Conservation (phyloP, 1,140 invertebrate species). For the Magallana ariakensis region DNA sequence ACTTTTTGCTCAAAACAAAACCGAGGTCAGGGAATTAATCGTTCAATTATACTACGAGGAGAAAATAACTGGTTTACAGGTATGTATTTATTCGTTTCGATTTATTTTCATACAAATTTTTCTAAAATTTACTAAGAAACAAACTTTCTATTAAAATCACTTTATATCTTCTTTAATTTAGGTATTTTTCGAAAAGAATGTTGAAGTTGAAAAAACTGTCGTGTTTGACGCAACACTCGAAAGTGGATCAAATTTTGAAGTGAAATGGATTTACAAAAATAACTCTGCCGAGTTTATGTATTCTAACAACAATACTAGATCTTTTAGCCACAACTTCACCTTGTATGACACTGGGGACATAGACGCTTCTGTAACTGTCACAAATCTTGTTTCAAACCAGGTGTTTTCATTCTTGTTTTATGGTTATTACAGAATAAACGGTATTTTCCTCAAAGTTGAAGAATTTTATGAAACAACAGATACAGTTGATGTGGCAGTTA, state of each 20-base stretch:
- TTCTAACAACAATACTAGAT: neutral
- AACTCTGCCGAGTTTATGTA: neutral
- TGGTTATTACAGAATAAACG: slow-evolving; percentile 22
- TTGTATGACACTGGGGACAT: neutral
- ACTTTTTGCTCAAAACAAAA: slow-evolving; percentile 2
- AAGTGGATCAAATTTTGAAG: slow-evolving; percentile 36
- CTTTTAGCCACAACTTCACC: neutral
- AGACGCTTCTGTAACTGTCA: neutral
- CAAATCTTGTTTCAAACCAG: slow-evolving; percentile 17
- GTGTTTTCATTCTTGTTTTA: neutral
- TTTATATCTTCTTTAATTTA: neutral
- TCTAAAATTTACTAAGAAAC: too few relatives aligned
- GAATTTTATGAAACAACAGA: slow-evolving; percentile 17
- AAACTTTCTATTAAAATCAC: too few relatives aligned
- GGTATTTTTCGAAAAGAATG: neutral
- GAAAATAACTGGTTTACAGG: slow-evolving; percentile 17
- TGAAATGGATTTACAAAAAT: slow-evolving; percentile 21
- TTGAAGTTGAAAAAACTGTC: neutral
- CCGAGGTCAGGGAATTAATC: neutral
- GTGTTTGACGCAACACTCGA: neutral
- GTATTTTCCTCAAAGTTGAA: slow-evolving; percentile 4
- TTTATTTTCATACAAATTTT: neutral
- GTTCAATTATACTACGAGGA: slow-evolving; percentile 2
- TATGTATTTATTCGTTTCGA: slow-evolving; percentile 13
- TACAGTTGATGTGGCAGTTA: neutral